These are phyloP conservation scores for Apamea monoglypha DNA, from an alignment of 2,888 invertebrate genomes.

Conservation along the genomic window DNA sequence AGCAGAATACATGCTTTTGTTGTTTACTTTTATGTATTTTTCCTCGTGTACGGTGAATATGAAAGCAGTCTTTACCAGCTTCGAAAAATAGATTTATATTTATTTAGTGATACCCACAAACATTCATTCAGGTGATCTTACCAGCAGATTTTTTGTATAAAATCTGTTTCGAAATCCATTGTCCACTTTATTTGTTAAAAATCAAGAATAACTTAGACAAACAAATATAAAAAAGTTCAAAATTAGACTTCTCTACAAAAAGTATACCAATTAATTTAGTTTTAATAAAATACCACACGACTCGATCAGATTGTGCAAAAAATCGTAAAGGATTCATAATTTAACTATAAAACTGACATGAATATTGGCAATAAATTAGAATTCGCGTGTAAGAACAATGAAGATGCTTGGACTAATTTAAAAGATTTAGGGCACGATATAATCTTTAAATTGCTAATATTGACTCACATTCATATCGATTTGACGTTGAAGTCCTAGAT, in stretches of 20 bases:
- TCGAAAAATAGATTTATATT: background rate
- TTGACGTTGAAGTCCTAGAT: slow-evolving; percentile 12
- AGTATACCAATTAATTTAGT: slow-evolving; percentile 26
- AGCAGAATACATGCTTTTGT: slow-evolving; percentile 50
- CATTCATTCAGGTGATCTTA: slow-evolving; percentile 25
- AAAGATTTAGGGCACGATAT: slow-evolving; percentile 29
- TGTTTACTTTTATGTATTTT: slow-evolving; percentile 44
- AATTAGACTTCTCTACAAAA: slow-evolving; percentile 22
- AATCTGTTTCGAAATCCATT: slow-evolving; percentile 5
- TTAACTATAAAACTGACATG: slow-evolving; percentile 41
- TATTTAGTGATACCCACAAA: background rate
- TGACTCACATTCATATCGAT: background rate
- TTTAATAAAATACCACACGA: slow-evolving; percentile 18
- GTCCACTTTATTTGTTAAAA: slow-evolving; percentile 1
- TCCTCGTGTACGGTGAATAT: slow-evolving; percentile 28
- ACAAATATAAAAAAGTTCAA: background rate
- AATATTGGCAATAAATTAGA: slow-evolving; percentile 37
- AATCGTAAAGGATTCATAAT: slow-evolving; percentile 24
- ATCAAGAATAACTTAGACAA: background rate
- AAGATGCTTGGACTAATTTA: slow-evolving; percentile 37
- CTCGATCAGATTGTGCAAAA: slow-evolving; percentile 34
- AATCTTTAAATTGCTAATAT: slow-evolving; percentile 7
- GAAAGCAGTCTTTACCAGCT: slow-evolving; percentile 30
- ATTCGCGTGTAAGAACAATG: slow-evolving; percentile 16
- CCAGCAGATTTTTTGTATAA: background rate